Conservation (phyloP, 2,797 vertebrate genomes). For the Cossypha dichroa region DNA sequence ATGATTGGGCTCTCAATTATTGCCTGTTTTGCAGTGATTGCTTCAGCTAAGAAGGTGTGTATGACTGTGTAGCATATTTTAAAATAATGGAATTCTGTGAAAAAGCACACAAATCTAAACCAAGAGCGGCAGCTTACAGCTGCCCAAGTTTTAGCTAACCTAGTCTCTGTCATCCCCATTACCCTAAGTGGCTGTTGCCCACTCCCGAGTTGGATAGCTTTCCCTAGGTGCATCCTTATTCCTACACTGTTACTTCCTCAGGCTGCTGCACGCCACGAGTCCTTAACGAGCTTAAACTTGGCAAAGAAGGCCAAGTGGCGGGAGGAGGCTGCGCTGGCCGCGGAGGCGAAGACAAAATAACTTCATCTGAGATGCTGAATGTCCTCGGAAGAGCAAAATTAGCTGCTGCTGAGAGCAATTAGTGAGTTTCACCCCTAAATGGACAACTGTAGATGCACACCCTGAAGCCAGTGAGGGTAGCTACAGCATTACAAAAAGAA, state of each 20-base stretch:
- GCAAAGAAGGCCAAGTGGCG: constrained; percentile 80
- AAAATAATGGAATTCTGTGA: background rate
- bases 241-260: background rate
- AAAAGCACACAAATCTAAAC: background rate
- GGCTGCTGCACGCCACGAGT: constrained; percentile 76
- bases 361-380: rapidly evolving
- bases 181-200: rapidly evolving
- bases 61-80: rapidly evolving
- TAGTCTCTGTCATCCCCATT: rapidly evolving
- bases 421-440: background rate
- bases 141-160: background rate
- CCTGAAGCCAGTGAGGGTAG: background rate
- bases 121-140: background rate
- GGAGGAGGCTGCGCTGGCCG: constrained; percentile 56
- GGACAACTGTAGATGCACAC: background rate
- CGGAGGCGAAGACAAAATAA: constrained; percentile 63
- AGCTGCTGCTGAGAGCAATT: rapidly evolving
- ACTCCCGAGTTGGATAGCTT: rapidly evolving
- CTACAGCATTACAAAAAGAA: background rate
- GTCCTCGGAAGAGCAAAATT: background rate
- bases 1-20: constrained; percentile 80
- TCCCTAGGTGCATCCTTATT: rapidly evolving
- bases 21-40: constrained; percentile 77
- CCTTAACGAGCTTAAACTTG: constrained; percentile 77
- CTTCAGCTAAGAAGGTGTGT: constrained; percentile 77